Conservation (phyloP, 2,113 vertebrate genomes). For the Apus apus region DNA sequence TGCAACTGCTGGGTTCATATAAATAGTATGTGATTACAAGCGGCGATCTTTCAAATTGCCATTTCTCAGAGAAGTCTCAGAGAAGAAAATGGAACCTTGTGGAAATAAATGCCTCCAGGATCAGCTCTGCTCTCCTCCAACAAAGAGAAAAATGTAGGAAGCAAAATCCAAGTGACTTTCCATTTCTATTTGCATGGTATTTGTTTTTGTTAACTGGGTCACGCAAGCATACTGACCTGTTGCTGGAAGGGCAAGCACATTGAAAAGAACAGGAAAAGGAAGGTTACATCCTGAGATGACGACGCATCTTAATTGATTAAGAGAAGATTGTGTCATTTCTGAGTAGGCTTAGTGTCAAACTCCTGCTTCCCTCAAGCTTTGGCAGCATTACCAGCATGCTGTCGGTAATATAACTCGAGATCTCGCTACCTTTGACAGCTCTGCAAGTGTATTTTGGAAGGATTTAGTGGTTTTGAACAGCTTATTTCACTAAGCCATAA, state of each 20-base stretch:
- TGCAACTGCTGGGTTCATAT: background rate
- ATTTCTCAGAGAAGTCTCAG: background rate
- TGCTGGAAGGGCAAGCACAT: background rate
- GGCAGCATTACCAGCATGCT: background rate
- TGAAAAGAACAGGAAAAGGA: background rate
- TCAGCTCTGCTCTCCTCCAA: background rate
- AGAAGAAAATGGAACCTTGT: background rate
- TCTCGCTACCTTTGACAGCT: constrained; percentile 19
- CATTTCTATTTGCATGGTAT: background rate
- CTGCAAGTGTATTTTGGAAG: constrained; percentile 27
- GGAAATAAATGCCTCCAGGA: background rate
- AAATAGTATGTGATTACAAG: background rate
- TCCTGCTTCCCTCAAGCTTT: background rate
- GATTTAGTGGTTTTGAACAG: constrained; percentile 37
- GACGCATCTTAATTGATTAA: background rate
- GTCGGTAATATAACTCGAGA: background rate
- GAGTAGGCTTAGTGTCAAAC: constrained; percentile 2
- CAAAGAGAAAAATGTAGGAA: background rate
- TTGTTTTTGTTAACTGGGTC: background rate
- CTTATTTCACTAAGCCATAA: constrained; percentile 45
- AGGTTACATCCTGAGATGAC: background rate
- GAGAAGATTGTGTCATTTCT: background rate
- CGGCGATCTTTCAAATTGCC: background rate
- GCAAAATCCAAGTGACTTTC: background rate
- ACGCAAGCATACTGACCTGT: accelerated